These are phyloP conservation scores for Hypotaenidia okinawae DNA, from an alignment of 2,797 vertebrate genomes.

Conservation along the genomic window DNA sequence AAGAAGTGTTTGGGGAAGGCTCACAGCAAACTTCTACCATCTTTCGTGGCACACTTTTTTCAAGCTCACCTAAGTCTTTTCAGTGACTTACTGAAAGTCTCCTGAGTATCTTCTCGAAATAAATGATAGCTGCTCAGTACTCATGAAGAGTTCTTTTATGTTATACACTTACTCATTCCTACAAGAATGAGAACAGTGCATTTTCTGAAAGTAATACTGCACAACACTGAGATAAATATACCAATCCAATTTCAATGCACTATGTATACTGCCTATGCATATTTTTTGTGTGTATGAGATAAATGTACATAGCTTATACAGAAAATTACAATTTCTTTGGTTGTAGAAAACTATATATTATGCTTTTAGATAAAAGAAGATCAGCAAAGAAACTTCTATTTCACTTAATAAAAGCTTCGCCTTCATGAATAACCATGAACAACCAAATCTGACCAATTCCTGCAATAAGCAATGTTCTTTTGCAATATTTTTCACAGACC, in stretches of 20 bases:
- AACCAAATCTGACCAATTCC: neutral
- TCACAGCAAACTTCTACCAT: neutral
- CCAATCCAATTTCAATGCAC: neutral
- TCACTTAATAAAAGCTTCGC: neutral
- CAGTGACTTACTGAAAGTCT: neutral
- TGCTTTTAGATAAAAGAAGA: neutral
- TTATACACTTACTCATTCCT: neutral
- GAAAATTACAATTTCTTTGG: neutral
- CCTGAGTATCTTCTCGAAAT: neutral
- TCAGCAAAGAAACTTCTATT: neutral
- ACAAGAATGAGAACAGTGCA: neutral
- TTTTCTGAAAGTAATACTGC: neutral
- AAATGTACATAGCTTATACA: neutral
- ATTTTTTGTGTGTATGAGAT: neutral
- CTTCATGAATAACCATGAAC: neutral
- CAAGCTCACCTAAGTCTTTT: neutral
- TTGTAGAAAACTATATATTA: neutral
- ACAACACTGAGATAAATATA: neutral
- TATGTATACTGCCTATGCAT: too few species aligned
- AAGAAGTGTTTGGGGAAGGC: neutral
- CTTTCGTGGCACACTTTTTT: neutral
- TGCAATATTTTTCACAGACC: neutral
- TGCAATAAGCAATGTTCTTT: neutral
- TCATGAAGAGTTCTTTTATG: neutral
- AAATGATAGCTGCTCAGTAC: neutral